Evolutionary conservation across 2,113 vertebrate genomes (phyloP).

Genomic region (Tachycineta bicolor): DNA sequence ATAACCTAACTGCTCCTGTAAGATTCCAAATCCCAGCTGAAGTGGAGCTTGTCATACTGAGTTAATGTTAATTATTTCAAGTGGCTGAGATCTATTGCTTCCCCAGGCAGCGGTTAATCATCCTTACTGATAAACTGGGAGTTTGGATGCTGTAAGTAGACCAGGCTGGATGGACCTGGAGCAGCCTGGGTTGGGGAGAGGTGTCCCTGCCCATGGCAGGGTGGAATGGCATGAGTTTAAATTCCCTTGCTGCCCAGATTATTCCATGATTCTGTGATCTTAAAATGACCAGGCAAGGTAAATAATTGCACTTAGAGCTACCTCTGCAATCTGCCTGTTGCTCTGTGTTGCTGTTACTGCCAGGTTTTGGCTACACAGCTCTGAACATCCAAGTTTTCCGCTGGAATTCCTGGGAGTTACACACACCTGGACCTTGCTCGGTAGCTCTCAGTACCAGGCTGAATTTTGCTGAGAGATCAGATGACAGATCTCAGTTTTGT

Average conservation of each 20-base stretch:
- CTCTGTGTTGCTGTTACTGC: neutral
- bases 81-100: neutral
- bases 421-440: neutral
- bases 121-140: neutral
- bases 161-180: neutral
- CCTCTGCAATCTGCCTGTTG: neutral
- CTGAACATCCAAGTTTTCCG: neutral
- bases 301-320: neutral
- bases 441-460: neutral
- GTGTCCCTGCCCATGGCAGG: neutral
- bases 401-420: neutral
- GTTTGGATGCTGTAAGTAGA: neutral
- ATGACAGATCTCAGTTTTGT: neutral
- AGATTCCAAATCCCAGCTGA: neutral
- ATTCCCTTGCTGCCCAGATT: neutral
- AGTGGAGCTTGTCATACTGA: neutral
- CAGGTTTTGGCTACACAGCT: neutral
- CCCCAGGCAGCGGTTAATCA: neutral
- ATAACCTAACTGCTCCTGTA: neutral
- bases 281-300: neutral
- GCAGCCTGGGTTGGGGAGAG: neutral
- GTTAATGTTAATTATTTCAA: neutral
- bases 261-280: neutral
- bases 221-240: neutral
- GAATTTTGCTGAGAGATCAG: neutral